Evolutionary conservation across 2,797 vertebrate genomes (phyloP).

Genomic region (Molossus molossus): DNA sequence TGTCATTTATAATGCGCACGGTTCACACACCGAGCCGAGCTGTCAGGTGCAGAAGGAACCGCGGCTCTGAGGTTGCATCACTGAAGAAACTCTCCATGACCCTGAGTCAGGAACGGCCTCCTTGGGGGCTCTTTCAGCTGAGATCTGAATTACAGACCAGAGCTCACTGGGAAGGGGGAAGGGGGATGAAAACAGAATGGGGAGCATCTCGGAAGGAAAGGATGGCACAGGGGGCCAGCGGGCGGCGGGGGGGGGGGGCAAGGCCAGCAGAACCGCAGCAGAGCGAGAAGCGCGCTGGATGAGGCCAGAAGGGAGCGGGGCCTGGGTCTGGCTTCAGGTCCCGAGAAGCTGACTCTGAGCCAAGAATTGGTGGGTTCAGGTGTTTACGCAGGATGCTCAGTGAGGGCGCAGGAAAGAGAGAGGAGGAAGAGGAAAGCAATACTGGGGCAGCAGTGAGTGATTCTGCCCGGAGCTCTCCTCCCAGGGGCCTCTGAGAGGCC

Average conservation of each 20-base stretch:
- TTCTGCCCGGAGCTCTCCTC: neutral
- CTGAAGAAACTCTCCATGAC: neutral
- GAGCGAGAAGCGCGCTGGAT: fast-evolving
- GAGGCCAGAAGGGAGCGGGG: too few relatives aligned
- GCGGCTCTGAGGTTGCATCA: neutral
- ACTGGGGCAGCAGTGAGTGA: neutral
- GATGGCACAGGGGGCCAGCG: neutral
- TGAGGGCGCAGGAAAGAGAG: neutral
- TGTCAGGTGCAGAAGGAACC: neutral
- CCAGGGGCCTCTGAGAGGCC: neutral
- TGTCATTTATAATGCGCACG: neutral
- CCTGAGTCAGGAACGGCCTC: neutral
- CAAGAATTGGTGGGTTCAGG: neutral
- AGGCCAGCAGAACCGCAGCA: neutral
- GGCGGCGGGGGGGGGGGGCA: neutral
- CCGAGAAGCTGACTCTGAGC: neutral
- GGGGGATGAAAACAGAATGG: neutral
- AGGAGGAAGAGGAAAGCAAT: neutral
- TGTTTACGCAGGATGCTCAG: neutral
- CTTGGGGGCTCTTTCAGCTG: neutral
- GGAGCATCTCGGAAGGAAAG: neutral
- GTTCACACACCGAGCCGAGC: neutral
- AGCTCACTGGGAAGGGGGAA: neutral
- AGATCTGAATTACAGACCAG: neutral
- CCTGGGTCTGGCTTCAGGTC: neutral